These are phyloP conservation scores for Struthidea cinerea DNA, from an alignment of 2,113 vertebrate species.

Conservation along the genomic window DNA sequence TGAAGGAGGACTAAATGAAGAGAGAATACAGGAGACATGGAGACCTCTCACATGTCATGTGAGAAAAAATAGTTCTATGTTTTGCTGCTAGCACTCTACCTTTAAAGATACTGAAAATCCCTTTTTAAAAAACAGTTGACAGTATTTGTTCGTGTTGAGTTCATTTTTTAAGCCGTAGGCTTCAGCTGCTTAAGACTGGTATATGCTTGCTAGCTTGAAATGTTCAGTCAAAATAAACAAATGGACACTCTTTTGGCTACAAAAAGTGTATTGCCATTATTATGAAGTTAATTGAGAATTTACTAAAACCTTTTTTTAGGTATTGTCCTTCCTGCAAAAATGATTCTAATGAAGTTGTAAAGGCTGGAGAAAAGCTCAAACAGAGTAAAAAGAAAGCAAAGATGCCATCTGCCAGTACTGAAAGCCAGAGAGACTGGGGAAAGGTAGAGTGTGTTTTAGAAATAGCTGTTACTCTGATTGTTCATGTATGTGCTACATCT, in stretches of 20 bases:
- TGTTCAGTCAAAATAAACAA: background rate
- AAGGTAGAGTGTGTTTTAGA: slow-evolving; percentile 81
- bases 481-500: slow-evolving; percentile 12
- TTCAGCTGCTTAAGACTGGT: background rate
- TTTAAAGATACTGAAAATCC: background rate
- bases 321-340: slow-evolving; percentile 99
- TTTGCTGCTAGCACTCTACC: background rate
- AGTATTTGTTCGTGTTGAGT: background rate
- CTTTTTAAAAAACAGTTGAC: background rate
- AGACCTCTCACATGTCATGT: background rate
- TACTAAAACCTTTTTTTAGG: slow-evolving; percentile 74
- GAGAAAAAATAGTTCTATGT: background rate
- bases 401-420: slow-evolving; percentile 97
- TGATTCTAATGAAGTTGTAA: slow-evolving; percentile 95
- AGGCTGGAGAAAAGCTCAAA: slow-evolving; percentile 96
- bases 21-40: background rate
- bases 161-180: background rate
- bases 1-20: background rate
- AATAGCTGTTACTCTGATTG: slow-evolving; percentile 13
- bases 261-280: slow-evolving; percentile 19
- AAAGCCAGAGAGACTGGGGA: slow-evolving; percentile 98
- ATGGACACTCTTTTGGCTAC: background rate
- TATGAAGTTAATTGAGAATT: slow-evolving; percentile 39
- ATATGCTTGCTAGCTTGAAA: slow-evolving; percentile 14
- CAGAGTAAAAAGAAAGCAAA: slow-evolving; percentile 99